phyloP scores from a whole-genome alignment of 2,888 invertebrate genomes.

The Idaea aversata region DNA sequence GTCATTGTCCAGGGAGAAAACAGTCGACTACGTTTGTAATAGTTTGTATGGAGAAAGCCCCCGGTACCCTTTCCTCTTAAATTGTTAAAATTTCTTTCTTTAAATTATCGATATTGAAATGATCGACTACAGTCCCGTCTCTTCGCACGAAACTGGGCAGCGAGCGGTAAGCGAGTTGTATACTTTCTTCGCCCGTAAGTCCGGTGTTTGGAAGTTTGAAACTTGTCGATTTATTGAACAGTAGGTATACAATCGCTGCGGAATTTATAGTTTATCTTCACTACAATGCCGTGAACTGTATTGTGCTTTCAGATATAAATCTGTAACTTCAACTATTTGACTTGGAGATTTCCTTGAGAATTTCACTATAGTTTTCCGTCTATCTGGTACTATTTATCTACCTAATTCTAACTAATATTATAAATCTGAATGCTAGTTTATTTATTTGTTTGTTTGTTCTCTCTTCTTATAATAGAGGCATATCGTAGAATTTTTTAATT shows the following conservation, averaged over 20 bases:
- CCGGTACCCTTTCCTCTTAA: too few relatives aligned
- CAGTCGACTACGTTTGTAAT: too few relatives aligned
- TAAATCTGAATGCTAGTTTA: too few relatives aligned
- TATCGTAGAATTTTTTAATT: too few relatives aligned
- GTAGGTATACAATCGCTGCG: conserved; percentile 26
- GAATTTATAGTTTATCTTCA: conserved; percentile 33
- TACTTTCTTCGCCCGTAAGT: conserved; percentile 78
- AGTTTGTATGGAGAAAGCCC: too few relatives aligned
- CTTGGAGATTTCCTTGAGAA: conserved; percentile 13
- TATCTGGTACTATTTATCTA: neutral
- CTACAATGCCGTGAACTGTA: conserved; percentile 27
- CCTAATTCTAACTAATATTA: too few relatives aligned
- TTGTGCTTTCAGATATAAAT: conserved; percentile 28
- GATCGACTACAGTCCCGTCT: conserved; percentile 21
- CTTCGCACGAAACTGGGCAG: conserved; percentile 33
- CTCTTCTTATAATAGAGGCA: too few relatives aligned
- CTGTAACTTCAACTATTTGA: conserved; percentile 26
- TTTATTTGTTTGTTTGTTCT: neutral
- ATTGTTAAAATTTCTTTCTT: too few relatives aligned
- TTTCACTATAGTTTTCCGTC: neutral
- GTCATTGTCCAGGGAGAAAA: too few relatives aligned
- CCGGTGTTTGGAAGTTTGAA: conserved; percentile 70
- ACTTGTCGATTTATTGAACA: conserved; percentile 71
- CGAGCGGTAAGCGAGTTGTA: conserved; percentile 54
- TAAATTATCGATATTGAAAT: conserved; percentile 26